A percentile compares a stretch with the other conserved stretches of the same genome.
These are phyloP conservation scores for Megaleporinus macrocephalus DNA, from an alignment of 2,113 vertebrate species.

Conservation along the genomic window DNA sequence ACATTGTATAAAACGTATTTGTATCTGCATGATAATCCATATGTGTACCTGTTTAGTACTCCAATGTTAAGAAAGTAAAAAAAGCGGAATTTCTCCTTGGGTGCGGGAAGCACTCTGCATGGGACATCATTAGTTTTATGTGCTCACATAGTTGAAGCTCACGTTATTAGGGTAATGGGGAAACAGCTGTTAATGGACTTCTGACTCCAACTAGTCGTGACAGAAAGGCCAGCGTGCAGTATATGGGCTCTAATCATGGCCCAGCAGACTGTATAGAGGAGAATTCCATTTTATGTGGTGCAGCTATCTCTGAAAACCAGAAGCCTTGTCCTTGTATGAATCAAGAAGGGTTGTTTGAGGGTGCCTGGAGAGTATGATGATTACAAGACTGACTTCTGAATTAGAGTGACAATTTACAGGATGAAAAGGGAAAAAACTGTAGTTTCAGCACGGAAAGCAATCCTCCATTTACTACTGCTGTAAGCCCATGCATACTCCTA, in stretches of 20 bases:
- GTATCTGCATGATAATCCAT: too few relatives aligned
- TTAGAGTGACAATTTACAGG: background rate
- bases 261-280: background rate
- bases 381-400: background rate
- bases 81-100: background rate
- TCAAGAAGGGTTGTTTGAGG: background rate
- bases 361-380: background rate
- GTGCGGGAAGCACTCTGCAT: constrained; percentile 29
- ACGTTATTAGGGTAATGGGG: constrained; percentile 22
- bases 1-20: too few relatives aligned
- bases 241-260: background rate
- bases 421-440: background rate
- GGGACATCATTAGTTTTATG: constrained; percentile 25
- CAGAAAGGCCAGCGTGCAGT: background rate
- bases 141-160: constrained; percentile 8
- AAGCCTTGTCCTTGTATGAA: background rate
- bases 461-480: background rate
- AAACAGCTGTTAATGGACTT: constrained; percentile 17
- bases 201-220: constrained; percentile 1
- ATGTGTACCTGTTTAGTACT: too few relatives aligned
- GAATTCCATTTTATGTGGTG: background rate
- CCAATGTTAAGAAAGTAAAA: background rate
- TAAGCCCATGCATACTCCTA: background rate
- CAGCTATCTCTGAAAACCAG: background rate
- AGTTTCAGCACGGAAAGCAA: background rate